phyloP scores from a whole-genome alignment of 2,888 invertebrate genomes.

The Junonia oenone region DNA sequence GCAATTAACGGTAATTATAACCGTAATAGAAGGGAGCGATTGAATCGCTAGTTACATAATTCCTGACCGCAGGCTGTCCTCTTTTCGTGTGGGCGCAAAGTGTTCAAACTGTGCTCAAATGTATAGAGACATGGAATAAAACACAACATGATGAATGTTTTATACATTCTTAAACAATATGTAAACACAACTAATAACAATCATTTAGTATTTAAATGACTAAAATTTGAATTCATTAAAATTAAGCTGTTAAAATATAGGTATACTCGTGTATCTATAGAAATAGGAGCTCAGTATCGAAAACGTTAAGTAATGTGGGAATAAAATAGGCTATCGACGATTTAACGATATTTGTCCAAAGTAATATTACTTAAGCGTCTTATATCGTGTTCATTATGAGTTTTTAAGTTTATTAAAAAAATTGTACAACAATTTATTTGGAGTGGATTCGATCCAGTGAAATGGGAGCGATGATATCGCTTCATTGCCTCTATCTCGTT shows the following conservation, averaged over 20 bases:
- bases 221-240: too few relatives aligned
- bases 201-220: too few relatives aligned
- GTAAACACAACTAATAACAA: too few relatives aligned
- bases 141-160: background rate
- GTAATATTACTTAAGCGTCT: background rate
- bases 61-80: slow-evolving; percentile 7
- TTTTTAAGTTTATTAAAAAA: background rate
- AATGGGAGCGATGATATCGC: slow-evolving; percentile 23
- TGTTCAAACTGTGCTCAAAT: background rate
- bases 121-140: background rate
- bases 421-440: background rate
- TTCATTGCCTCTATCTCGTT: slow-evolving; percentile 20
- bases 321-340: background rate
- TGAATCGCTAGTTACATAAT: slow-evolving; percentile 11
- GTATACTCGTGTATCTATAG: background rate
- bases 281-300: background rate
- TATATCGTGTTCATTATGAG: background rate
- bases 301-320: background rate
- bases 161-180: background rate
- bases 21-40: slow-evolving; percentile 10
- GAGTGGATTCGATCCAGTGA: slow-evolving; percentile 11
- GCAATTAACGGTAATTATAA: slow-evolving; percentile 15
- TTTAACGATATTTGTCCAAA: background rate
- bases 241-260: background rate
- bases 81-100: background rate